These are phyloP conservation scores for Otus scops DNA, from an alignment of 2,797 vertebrate species.

Conservation along the genomic window DNA sequence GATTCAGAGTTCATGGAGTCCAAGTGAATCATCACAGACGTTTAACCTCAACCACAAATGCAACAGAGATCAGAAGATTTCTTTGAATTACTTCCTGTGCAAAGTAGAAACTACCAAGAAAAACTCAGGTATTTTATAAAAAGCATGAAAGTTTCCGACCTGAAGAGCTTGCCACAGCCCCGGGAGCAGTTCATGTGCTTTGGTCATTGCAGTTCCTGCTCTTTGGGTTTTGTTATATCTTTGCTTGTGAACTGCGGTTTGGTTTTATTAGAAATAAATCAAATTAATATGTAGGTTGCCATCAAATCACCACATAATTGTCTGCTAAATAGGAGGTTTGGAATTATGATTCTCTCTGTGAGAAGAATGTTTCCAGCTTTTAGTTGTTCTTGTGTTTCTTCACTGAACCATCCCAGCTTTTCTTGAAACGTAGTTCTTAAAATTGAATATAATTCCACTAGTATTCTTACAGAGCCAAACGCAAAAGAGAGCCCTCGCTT, in stretches of 20 bases:
- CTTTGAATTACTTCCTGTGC: background rate
- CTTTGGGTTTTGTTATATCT: background rate
- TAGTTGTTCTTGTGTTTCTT: background rate
- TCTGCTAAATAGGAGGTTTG: background rate
- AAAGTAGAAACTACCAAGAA: background rate
- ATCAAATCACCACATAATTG: background rate
- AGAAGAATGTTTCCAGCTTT: background rate
- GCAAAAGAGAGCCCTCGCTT: background rate
- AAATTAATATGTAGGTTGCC: background rate
- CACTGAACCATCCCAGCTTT: background rate
- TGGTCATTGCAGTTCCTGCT: background rate
- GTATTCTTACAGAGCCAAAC: background rate
- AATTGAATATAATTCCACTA: fast-evolving
- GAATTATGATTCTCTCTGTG: background rate
- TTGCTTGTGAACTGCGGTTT: background rate
- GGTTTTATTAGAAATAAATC: background rate
- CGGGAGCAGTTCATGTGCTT: fast-evolving
- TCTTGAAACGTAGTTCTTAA: background rate
- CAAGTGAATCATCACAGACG: background rate
- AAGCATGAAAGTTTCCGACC: background rate
- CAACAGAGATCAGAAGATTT: background rate
- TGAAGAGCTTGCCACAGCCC: fast-evolving
- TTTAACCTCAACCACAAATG: background rate
- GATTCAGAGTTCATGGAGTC: background rate
- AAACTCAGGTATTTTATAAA: background rate